Base-by-base conservation (phyloP, 2,113 vertebrate species). In the Psittacara wagleri region DNA sequence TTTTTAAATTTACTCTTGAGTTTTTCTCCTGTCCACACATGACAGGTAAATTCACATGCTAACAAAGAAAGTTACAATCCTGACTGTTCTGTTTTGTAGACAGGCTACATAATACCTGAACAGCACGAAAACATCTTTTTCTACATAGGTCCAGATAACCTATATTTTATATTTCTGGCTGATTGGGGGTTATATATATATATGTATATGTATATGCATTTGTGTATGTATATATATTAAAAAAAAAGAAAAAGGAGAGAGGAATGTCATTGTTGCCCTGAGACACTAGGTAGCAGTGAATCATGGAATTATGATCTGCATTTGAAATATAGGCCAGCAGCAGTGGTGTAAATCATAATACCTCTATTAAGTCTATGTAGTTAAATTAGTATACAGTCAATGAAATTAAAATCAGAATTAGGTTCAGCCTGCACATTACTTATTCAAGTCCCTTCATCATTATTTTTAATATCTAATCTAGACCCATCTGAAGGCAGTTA, bases 401-500 rank as follows among this genome's bases (percentile, higher is more conserved):
- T 82, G 70, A 82, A 88, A 95, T 33, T 64, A 72, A 94, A 95
- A 83, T 79, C 49, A 70, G 72, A 86, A 89, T 83, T 83, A 75
- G 35, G 81, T 86, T 89, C 54, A 64, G 61, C 55, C 76, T 86
- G 61, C 44, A 61, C 27, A 66, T 92, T 85, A 85, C 43, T 85
- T 93, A 91, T 82, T 91, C 85, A 89, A 82, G 78, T 89, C 81
- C n/a, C 10, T 51, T 86, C 66, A 91, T 85, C 66, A 61, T 89
- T 89, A 78, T 74, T 94, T 95, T 74, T 83, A 79, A 79, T 79
- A 94, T 79, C 81, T 44, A 82, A 78, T 55, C 62, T 70, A 83
- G 76, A 86, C 44, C 29, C 13, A 89, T 89, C 76, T 73, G 18
- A 86, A 88, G 49, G 48, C 84, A 59, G 70, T 69, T 86, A 64